These are phyloP conservation scores for Agrotis clavis DNA, from an alignment of 2,888 invertebrate genomes.

Conservation along the genomic window DNA sequence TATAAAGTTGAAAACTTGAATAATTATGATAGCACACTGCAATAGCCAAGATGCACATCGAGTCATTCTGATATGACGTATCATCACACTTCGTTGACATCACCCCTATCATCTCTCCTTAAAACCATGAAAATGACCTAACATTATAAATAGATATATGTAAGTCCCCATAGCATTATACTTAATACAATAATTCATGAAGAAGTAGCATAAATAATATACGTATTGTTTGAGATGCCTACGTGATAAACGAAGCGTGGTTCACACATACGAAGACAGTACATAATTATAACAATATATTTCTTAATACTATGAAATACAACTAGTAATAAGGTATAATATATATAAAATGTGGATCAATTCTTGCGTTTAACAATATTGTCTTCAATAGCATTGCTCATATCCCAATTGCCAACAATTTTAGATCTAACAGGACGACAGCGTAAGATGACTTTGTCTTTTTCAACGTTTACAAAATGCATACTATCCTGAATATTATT, in stretches of 20 bases:
- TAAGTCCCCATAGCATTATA: conserved; percentile 38
- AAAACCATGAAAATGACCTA: conserved; percentile 45
- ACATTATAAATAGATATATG: conserved; percentile 30
- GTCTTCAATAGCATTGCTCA: conserved; percentile 89
- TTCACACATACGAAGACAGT: conserved; percentile 67
- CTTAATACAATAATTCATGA: conserved; percentile 41
- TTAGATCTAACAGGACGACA: conserved; percentile 68
- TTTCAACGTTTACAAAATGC: conserved; percentile 51
- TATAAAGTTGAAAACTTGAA: conserved; percentile 62
- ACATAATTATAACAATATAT: conserved; percentile 76
- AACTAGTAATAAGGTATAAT: conserved; percentile 77
- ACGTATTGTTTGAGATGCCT: conserved; percentile 37
- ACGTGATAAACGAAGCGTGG: conserved; percentile 60
- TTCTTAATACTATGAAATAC: conserved; percentile 79
- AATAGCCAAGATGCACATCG: conserved; percentile 69
- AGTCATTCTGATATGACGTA: conserved; percentile 77
- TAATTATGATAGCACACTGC: conserved; percentile 74
- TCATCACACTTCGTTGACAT: conserved; percentile 73
- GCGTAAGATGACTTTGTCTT: conserved; percentile 50
- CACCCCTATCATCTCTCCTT: conserved; percentile 52
- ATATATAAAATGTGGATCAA: conserved; percentile 87
- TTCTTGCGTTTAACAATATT: conserved; percentile 89
- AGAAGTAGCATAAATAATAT: conserved; percentile 47
- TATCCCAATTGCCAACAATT: conserved; percentile 76
- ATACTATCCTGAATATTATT: conserved; percentile 32